phyloP scores from a whole-genome alignment of 2,113 vertebrate genomes.

The Dascyllus trimaculatus region DNA sequence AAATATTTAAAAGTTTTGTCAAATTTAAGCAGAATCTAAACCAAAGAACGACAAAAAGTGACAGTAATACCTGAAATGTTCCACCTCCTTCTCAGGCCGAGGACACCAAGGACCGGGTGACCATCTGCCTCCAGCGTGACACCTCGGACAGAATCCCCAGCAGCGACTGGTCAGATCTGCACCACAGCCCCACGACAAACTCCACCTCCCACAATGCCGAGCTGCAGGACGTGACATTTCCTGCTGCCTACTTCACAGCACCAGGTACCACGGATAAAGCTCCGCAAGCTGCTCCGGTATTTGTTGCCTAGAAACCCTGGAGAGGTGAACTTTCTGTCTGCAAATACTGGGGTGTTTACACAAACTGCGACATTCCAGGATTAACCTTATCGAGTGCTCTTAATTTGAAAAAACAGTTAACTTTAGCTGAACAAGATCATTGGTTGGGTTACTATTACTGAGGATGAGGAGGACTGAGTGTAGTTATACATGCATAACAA shows the following conservation, averaged over 20 bases:
- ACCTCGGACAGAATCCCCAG: constrained; percentile 50
- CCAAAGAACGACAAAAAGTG: too few species aligned
- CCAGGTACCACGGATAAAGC: constrained; percentile 60
- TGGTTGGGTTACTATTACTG: neutral
- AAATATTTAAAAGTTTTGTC: constrained; percentile 31
- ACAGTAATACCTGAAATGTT: neutral
- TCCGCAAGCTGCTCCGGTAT: constrained; percentile 3
- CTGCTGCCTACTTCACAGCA: constrained; percentile 55
- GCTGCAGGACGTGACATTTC: constrained; percentile 56
- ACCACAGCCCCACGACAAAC: constrained; percentile 57
- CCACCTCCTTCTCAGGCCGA: constrained; percentile 54
- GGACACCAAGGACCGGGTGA: constrained; percentile 79
- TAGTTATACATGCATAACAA: too few species aligned
- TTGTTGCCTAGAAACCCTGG: constrained; percentile 7
- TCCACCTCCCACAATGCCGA: constrained; percentile 67
- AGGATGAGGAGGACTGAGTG: too few species aligned
- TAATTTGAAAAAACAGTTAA: neutral
- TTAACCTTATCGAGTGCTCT: neutral
- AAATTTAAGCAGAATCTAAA: too few species aligned
- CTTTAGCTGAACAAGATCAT: neutral
- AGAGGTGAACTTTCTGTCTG: neutral
- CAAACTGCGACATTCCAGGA: neutral
- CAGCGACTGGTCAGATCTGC: constrained; percentile 56
- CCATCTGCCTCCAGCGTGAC: constrained; percentile 72
- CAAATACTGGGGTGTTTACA: neutral